Conservation (phyloP, 53 echinoderm and acorn worm genomes). For the Zoroaster sp. region DNA sequence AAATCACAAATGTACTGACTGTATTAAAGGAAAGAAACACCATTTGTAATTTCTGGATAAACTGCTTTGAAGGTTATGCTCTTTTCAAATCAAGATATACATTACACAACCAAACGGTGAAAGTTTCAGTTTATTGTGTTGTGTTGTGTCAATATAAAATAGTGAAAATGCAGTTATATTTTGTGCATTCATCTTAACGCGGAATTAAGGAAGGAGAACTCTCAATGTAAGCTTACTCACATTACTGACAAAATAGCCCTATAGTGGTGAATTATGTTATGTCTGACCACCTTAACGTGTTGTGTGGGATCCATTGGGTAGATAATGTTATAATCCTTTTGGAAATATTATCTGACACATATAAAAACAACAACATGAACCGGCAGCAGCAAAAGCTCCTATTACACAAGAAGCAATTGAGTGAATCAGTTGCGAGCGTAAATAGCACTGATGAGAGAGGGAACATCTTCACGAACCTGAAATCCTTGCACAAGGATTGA, state of each 20-base stretch:
- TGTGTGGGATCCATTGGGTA: not conserved
- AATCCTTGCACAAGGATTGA: not conserved
- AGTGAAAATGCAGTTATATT: too few relatives aligned
- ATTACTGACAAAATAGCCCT: not conserved
- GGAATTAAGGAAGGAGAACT: too few relatives aligned
- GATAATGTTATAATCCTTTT: not conserved
- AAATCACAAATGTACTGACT: too few relatives aligned
- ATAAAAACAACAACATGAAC: not conserved
- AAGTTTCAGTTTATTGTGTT: too few relatives aligned
- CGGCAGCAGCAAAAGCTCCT: not conserved
- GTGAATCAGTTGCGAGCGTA: not conserved
- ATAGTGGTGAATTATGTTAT: not conserved
- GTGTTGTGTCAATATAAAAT: too few relatives aligned
- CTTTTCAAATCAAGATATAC: too few relatives aligned
- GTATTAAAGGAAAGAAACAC: too few relatives aligned
- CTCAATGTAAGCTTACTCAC: too few relatives aligned
- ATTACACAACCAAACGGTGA: too few relatives aligned
- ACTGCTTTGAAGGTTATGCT: too few relatives aligned
- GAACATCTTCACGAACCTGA: not conserved
- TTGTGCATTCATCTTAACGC: too few relatives aligned
- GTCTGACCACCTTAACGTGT: not conserved
- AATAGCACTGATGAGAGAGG: not conserved
- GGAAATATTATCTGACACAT: not conserved
- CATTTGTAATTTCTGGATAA: too few relatives aligned
- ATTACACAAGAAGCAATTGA: not conserved